These are phyloP conservation scores for Cochlearius cochlearius DNA, from an alignment of 2,113 vertebrate species.

Conservation along the genomic window DNA sequence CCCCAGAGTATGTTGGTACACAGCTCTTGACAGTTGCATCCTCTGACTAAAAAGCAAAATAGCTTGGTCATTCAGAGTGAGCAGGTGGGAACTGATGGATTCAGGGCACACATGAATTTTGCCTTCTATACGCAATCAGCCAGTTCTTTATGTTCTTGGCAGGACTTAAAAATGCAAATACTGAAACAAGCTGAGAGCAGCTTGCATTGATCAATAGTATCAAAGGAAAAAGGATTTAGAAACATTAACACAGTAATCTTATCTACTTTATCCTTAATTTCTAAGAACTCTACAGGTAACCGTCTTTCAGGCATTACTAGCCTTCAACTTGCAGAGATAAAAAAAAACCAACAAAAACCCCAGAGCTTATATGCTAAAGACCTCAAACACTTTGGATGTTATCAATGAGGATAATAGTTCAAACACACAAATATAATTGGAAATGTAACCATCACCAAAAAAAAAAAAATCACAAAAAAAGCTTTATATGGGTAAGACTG, in stretches of 20 bases:
- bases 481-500: fast-evolving
- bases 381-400: neutral
- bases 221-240: neutral
- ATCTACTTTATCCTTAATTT: neutral
- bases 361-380: neutral
- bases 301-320: neutral
- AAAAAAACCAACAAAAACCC: neutral
- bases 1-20: neutral
- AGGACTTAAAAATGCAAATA: neutral
- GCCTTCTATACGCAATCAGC: neutral
- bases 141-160: neutral
- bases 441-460: neutral
- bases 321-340: neutral
- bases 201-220: neutral
- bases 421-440: neutral
- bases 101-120: neutral
- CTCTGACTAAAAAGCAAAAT: neutral
- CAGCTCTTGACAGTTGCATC: neutral
- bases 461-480: neutral
- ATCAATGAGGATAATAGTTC: neutral
- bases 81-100: neutral
- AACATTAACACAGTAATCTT: neutral
- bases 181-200: neutral
- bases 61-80: neutral
- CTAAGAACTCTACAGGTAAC: neutral